Percentiles rank a stretch among this genome's conserved stretches.
Evolutionary conservation across 2,113 vertebrate species (phyloP).

Genomic region (Silurus glanis): DNA sequence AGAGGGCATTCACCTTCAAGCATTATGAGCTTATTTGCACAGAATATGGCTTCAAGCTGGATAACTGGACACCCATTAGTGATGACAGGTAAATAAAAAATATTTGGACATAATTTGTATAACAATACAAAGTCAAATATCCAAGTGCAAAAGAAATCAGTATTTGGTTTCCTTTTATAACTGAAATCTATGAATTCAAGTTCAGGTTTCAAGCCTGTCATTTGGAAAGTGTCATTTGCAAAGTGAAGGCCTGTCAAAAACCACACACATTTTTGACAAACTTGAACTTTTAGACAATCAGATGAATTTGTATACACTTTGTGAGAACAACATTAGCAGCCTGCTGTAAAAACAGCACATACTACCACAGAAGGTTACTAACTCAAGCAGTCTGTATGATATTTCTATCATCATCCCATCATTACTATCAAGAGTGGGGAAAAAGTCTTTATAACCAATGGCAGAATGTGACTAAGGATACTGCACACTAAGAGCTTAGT

Average conservation of each 20-base stretch:
- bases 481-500: not conserved
- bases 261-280: not conserved
- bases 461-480: not conserved
- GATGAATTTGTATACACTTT: not conserved
- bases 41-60: not conserved
- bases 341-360: not conserved
- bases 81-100: not conserved
- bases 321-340: not conserved
- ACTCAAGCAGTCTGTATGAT: not conserved
- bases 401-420: not conserved
- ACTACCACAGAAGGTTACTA: not conserved
- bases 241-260: not conserved
- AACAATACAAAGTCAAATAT: not conserved
- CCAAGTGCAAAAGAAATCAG: not conserved
- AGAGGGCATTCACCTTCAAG: not conserved
- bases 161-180: not conserved
- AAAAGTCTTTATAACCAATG: not conserved
- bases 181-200: not conserved
- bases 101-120: not conserved
- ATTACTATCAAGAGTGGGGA: not conserved
- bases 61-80: not conserved
- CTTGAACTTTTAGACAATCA: not conserved
- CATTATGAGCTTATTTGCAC: not conserved
- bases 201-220: not conserved
- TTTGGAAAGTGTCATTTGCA: not conserved